Base-by-base conservation (phyloP, 2,113 vertebrate genomes). In the Vulpes ferrilata region DNA sequence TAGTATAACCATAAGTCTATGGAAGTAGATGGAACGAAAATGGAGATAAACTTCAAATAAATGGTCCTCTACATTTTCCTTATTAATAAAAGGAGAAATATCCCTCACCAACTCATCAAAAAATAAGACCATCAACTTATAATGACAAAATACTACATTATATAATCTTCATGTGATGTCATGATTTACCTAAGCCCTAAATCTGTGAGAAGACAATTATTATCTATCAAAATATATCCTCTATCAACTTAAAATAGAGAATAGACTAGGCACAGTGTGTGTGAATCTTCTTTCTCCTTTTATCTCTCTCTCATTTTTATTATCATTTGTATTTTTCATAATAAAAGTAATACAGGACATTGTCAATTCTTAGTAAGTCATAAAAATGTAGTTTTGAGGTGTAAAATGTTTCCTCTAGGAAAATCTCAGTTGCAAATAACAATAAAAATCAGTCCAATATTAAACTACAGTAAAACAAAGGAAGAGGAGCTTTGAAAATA, bases 401-500 rank as follows among this genome's bases (percentile, higher is more conserved):
- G 76, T 2, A 88, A 60, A 86, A 93, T 78, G 2, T 48, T 60
- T 88, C 20, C 62, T 90, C 43, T 35, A 15, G 8, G 12, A 19
- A 93, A 97, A 13, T 23, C 32, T 88, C 48, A 97, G 64, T 82
- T 88, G 87, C 35, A 43, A 53, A 32, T 93, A 90, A 81, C 11
- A 90, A 88, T 90, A 74, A 53, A 30, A 93, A 95, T 83, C 11
- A 93, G 73, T 76, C 76, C 25, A 23, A n/a, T 78, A 64, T 22
- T 83, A 86, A 97, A 80, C 57, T 82, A 76, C 2, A 59, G 16
- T n/a, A 38, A 98, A 93, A 88, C 20, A 88, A 23, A 85, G 78
- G 7, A 0, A 20, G 25, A 17, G 88, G 83, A 91, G 65, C 17
- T 98, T 96, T 79, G 60, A 32, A 95, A 97, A 96, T 88, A 59